These are phyloP conservation scores for Stegostoma tigrinum DNA, from an alignment of 2,113 vertebrate species.

Conservation along the genomic window DNA sequence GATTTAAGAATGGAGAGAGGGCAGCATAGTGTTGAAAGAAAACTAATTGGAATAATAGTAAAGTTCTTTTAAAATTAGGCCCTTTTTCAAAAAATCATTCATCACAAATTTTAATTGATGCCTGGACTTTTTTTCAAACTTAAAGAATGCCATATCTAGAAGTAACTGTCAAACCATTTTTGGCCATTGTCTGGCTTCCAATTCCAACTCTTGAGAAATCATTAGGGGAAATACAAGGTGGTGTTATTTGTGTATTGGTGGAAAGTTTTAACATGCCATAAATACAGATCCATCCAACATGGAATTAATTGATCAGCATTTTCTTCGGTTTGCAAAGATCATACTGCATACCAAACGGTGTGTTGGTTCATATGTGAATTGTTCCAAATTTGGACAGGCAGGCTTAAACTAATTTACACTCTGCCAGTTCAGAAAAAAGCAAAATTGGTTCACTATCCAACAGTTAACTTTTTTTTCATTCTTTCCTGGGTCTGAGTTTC, in stretches of 20 bases:
- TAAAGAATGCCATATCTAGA: neutral
- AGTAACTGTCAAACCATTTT: neutral
- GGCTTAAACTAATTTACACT: neutral
- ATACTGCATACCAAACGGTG: neutral
- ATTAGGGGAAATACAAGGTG: neutral
- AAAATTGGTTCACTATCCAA: neutral
- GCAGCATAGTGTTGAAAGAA: neutral
- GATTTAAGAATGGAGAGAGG: too few relatives aligned
- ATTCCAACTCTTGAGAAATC: neutral
- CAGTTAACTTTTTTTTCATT: neutral
- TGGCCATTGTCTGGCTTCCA: neutral
- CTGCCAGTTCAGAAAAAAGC: neutral
- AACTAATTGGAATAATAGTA: neutral
- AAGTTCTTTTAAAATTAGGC: neutral
- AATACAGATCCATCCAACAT: neutral
- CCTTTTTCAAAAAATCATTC: neutral
- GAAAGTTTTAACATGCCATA: neutral
- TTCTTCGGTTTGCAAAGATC: neutral
- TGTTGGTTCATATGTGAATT: neutral
- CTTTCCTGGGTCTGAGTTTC: neutral
- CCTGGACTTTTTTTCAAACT: neutral
- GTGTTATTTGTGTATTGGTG: too few relatives aligned
- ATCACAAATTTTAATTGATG: neutral
- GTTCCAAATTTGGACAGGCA: neutral
- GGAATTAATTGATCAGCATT: neutral